Percentiles rank a stretch among this genome's conserved stretches.
Evolutionary conservation across 2,888 invertebrate genomes (phyloP).

Genomic region (Megaustenia siamemsis): DNA sequence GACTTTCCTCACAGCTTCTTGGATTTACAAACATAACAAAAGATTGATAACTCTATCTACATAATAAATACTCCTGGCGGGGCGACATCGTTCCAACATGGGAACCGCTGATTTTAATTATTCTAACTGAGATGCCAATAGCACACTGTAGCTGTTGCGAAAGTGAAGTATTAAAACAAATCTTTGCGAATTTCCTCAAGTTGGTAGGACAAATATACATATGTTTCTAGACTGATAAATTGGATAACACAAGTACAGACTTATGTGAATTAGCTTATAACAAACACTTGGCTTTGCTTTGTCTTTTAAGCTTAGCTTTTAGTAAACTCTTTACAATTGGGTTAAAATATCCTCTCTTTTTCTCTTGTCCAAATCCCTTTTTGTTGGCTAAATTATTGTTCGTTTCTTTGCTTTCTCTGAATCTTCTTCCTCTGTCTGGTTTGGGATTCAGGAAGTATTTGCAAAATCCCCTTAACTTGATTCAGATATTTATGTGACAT

Average conservation of each 20-base stretch:
- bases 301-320: not conserved
- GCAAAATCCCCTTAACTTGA: too few relatives aligned
- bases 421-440: too few relatives aligned
- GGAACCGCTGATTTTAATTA: not conserved
- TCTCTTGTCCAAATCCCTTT: not conserved
- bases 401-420: not conserved
- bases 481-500: too few relatives aligned
- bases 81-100: too few relatives aligned
- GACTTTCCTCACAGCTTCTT: too few relatives aligned
- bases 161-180: not conserved
- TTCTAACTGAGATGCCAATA: not conserved
- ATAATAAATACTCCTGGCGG: too few relatives aligned
- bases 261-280: not conserved
- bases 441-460: too few relatives aligned
- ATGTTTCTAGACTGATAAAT: not conserved
- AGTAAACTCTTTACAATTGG: not conserved
- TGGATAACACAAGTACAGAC: not conserved
- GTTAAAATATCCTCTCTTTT: conserved; percentile 2
- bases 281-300: not conserved
- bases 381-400: not conserved
- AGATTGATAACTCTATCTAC: too few relatives aligned
- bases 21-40: too few relatives aligned
- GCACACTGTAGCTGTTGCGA: not conserved
- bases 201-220: not conserved
- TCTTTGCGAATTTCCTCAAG: not conserved